These are phyloP conservation scores for Agrochola circellaris DNA, from an alignment of 2,888 invertebrate species.

Conservation along the genomic window DNA sequence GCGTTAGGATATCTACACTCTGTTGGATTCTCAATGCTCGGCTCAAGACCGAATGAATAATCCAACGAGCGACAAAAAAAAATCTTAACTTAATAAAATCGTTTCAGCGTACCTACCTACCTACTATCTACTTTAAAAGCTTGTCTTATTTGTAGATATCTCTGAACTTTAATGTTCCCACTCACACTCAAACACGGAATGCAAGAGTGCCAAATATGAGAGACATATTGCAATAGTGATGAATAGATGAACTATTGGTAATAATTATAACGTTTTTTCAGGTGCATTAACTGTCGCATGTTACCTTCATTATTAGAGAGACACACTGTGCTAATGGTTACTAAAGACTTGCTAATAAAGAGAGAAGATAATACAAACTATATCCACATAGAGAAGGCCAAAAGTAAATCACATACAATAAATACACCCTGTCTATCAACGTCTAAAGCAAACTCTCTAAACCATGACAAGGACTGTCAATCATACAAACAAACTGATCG, in stretches of 20 bases:
- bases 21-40: background rate
- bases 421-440: background rate
- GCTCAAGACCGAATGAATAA: background rate
- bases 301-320: background rate
- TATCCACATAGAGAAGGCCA: background rate
- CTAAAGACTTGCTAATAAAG: background rate
- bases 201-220: no score
- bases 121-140: background rate
- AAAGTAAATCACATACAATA: background rate
- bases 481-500: conserved; percentile 34
- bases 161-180: background rate
- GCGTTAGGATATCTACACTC: no score
- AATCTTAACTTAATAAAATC: background rate
- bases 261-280: background rate
- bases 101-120: background rate
- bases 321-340: background rate
- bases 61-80: background rate
- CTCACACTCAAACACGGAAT: background rate
- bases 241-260: background rate
- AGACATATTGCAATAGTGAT: background rate
- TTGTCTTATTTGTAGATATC: background rate
- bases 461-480: conserved; percentile 22
- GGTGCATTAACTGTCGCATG: background rate
- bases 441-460: conserved; percentile 10
- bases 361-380: background rate